Conservation (phyloP, 2,888 invertebrate species). For the Dicyrtoma fusca region DNA sequence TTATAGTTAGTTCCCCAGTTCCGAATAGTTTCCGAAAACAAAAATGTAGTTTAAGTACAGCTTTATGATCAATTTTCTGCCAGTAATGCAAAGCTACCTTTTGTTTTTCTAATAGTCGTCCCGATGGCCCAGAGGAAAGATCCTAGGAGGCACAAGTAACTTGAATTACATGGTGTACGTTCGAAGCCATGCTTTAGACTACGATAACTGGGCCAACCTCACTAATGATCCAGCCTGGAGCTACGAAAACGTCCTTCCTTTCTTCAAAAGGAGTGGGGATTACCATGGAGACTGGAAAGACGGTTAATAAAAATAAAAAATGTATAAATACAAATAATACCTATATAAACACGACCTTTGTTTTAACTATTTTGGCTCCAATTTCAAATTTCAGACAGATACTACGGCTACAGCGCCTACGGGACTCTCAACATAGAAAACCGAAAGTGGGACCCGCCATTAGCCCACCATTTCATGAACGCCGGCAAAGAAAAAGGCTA, state of each 20-base stretch:
- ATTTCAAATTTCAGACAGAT: not conserved
- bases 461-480: constrained; percentile 36
- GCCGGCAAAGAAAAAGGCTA: constrained; percentile 50
- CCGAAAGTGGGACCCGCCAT: constrained; percentile 33
- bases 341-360: no score
- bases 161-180: constrained; percentile 46
- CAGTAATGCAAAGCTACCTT: no score
- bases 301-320: no score
- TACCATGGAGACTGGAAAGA: constrained; percentile 41
- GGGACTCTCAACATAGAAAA: constrained; percentile 39
- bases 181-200: constrained; percentile 30
- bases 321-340: no score
- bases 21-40: no score
- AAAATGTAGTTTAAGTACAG: no score
- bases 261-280: constrained; percentile 43
- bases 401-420: constrained; percentile 4
- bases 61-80: no score
- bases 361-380: no score
- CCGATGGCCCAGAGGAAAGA: constrained; percentile 18
- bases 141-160: constrained; percentile 33
- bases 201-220: constrained; percentile 29
- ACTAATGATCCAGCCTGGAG: constrained; percentile 23
- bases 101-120: not conserved
- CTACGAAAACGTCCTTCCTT: constrained; percentile 26
- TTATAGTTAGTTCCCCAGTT: no score